Base-by-base conservation (phyloP, 1,140 invertebrate species). In the Drosophila carrolli region DNA sequence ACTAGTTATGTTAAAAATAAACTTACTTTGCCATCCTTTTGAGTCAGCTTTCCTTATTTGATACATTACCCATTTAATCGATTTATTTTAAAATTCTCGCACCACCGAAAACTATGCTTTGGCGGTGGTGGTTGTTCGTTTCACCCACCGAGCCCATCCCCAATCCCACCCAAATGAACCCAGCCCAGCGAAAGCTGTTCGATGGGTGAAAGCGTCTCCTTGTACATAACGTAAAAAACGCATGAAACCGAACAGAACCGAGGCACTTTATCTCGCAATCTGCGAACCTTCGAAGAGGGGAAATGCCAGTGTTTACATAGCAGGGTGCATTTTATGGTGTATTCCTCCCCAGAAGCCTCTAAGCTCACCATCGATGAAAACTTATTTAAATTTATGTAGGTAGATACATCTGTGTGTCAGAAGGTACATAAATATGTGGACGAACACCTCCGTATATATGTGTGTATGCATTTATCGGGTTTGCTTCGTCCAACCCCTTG, bases 171-270 rank as follows among this genome's bases (percentile, higher is more conserved):
- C 43, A 67, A 14, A 37, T 11, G 19, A 65, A 32, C 40, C 23
- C 77, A 73, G 71, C 57, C 65, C 79, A 46, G 50, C 37, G 48
- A 43, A 56, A 50, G 16, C 47, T 27, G 46, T 60, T 89, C 70
- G 78, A 74, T 89, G 75, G 75, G 48, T 51, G 76, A 83, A 79
- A 70, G 50, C 62, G 51, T 61, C 57, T 56, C 27, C 56, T 63
- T 81, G 65, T 88, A 89, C 55, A 88, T 88, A 88, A 89, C 76
- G 67, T 81, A 88, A 89, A 88, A 88, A 88, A 89, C 80, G 65
- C 77, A 89, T 89, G 79, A 84, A 72, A 72, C 63, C 58, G 57
- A 68, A 55, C 74, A 56, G 67, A 71, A 71, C 67, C 79, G 83
- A 86, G 78, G 72, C 73, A 83, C 71, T 88, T 80, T 88, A 73